Conservation (phyloP, 2,113 vertebrate species). For the Paracanthobrama guichenoti region DNA sequence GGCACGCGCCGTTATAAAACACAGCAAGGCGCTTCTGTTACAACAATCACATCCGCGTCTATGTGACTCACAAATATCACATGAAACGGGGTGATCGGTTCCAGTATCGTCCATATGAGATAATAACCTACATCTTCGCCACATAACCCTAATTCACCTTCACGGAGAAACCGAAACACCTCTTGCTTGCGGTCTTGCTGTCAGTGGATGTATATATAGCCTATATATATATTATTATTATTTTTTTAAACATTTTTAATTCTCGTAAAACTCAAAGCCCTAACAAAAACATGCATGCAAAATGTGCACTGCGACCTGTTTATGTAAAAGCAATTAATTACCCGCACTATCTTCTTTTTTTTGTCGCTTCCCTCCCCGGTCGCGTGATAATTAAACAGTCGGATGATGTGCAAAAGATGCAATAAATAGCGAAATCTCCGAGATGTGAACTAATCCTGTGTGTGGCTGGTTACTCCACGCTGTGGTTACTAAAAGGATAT, state of each 20-base stretch:
- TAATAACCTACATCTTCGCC: background rate
- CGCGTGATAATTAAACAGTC: background rate
- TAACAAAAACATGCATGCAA: background rate
- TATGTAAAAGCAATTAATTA: background rate
- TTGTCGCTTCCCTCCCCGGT: background rate
- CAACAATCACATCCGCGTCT: background rate
- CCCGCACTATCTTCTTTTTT: slow-evolving; percentile 12
- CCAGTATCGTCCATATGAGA: background rate
- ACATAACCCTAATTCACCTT: slow-evolving; percentile 9
- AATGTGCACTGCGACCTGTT: background rate
- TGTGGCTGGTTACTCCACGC: background rate
- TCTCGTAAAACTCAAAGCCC: background rate
- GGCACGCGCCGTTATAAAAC: background rate
- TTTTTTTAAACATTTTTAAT: background rate
- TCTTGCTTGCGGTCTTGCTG: background rate
- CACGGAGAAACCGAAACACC: background rate
- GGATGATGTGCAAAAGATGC: background rate
- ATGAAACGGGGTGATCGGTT: background rate
- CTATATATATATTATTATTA: too few species aligned
- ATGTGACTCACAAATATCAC: background rate
- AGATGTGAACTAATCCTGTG: background rate
- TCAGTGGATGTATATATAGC: background rate
- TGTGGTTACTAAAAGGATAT: background rate
- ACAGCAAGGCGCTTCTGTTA: background rate
- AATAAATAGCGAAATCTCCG: background rate